These are phyloP conservation scores for Latheticus oryzae DNA, from an alignment of 2,888 invertebrate genomes.

Conservation along the genomic window DNA sequence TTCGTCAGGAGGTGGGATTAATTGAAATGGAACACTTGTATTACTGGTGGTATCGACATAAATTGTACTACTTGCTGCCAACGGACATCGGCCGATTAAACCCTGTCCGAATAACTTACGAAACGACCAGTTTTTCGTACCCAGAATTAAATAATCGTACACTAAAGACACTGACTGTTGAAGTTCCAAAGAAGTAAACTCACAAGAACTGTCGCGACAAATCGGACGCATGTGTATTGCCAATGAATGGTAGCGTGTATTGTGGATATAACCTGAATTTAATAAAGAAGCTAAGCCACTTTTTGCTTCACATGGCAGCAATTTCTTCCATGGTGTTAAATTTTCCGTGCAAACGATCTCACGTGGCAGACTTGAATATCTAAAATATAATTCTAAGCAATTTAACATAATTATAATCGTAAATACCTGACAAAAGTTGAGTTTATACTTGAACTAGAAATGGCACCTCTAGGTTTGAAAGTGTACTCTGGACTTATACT, in stretches of 20 bases:
- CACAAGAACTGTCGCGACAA: conserved; percentile 70
- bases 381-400: conserved; percentile 34
- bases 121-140: conserved; percentile 84
- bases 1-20: conserved; percentile 73
- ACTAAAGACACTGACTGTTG: conserved; percentile 89
- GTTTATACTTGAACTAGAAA: conserved; percentile 64
- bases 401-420: conserved; percentile 3
- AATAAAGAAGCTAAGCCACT: conserved; percentile 88
- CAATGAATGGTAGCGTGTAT: conserved; percentile 92
- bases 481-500: conserved; percentile 86
- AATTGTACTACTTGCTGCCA: conserved; percentile 81
- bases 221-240: conserved; percentile 86
- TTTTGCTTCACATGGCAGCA: conserved; percentile 94
- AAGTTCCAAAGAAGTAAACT: conserved; percentile 78
- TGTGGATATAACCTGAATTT: conserved; percentile 91
- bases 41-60: conserved; percentile 83
- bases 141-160: conserved; percentile 80
- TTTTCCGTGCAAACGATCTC: conserved; percentile 99
- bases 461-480: conserved; percentile 80
- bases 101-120: conserved; percentile 89
- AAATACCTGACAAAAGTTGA: conserved; percentile 59
- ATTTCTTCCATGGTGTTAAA: conserved; percentile 97
- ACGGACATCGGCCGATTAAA: conserved; percentile 82
- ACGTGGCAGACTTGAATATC: conserved; percentile 92
- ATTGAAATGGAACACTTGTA: conserved; percentile 71